phyloP scores from a whole-genome alignment of 1,140 invertebrate species.

The Mesaphorura yosii region DNA sequence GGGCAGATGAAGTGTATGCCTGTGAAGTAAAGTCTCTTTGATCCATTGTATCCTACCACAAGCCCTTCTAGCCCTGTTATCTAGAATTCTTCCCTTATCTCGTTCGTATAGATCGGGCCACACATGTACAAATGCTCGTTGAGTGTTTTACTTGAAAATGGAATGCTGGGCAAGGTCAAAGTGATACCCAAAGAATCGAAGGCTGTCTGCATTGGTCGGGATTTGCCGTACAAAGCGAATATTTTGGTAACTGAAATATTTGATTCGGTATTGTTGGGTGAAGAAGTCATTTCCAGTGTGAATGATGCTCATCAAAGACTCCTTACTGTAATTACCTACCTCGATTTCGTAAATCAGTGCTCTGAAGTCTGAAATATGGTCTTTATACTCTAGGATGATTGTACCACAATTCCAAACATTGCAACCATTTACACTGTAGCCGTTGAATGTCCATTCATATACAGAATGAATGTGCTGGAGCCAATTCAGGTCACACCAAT shows the following conservation, averaged over 20 bases:
- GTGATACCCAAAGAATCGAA: too few species aligned
- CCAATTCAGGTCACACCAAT: slow-evolving; percentile 48
- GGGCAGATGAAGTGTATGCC: slow-evolving; percentile 78
- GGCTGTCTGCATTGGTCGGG: too few species aligned
- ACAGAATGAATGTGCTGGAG: slow-evolving; percentile 65
- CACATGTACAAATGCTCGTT: too few species aligned
- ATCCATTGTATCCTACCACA: too few species aligned
- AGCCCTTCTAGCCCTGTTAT: too few species aligned
- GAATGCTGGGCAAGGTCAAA: too few species aligned
- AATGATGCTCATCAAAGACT: slow-evolving; percentile 73
- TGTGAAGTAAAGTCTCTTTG: slow-evolving; percentile 67
- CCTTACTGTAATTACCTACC: slow-evolving; percentile 48
- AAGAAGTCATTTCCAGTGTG: slow-evolving; percentile 83
- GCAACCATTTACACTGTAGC: slow-evolving; percentile 79
- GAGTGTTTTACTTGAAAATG: too few species aligned
- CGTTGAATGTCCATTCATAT: slow-evolving; percentile 59
- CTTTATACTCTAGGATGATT: slow-evolving; percentile 49
- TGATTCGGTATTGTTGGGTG: slow-evolving; percentile 95
- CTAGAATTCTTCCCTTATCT: too few species aligned
- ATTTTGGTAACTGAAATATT: slow-evolving; percentile 95
- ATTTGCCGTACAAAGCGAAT: slow-evolving; percentile 70
- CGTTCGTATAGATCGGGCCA: too few species aligned
- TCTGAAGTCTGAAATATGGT: slow-evolving; percentile 8
- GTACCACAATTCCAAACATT: slow-evolving; percentile 70
- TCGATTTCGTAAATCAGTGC: slow-evolving; percentile 6